Conservation (phyloP, 1,140 invertebrate species). For the Pogonognathellus flavescens region DNA sequence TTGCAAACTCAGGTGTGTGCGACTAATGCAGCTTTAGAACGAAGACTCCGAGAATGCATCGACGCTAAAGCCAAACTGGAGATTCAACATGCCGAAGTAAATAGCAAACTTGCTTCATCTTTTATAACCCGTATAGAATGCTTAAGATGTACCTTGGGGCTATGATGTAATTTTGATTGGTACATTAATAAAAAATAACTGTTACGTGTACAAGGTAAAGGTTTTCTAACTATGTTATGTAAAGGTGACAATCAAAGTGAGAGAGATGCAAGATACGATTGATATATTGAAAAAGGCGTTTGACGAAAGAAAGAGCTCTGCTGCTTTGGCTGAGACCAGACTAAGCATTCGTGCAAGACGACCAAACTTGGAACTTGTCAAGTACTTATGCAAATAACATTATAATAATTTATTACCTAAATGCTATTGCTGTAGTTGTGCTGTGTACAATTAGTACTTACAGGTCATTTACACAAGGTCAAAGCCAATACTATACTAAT, state of each 20-base stretch:
- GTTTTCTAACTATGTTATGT: background rate
- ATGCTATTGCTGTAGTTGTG: background rate
- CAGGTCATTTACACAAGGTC: background rate
- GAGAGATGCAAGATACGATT: slow-evolving; percentile 52
- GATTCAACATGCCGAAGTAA: slow-evolving; percentile 83
- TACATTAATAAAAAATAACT: background rate
- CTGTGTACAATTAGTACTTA: background rate
- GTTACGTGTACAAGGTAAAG: background rate
- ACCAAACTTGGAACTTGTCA: slow-evolving; percentile 54
- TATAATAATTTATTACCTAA: slow-evolving; percentile 6
- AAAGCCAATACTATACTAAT: background rate
- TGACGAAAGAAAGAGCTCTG: slow-evolving; percentile 38
- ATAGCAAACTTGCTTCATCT: background rate
- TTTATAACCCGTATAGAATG: background rate
- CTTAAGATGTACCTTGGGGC: background rate
- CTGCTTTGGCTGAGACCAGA: slow-evolving; percentile 39
- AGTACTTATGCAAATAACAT: slow-evolving; percentile 15
- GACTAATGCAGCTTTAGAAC: slow-evolving; percentile 82
- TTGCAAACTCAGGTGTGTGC: slow-evolving; percentile 77
- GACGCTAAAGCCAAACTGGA: slow-evolving; percentile 85
- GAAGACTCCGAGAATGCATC: slow-evolving; percentile 83
- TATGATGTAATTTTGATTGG: background rate
- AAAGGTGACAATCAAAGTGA: slow-evolving; percentile 52
- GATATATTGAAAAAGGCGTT: slow-evolving; percentile 48
- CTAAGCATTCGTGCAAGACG: slow-evolving; percentile 28